Evolutionary conservation across 2,888 invertebrate genomes (phyloP).

Genomic region (Chloromyia formosa): DNA sequence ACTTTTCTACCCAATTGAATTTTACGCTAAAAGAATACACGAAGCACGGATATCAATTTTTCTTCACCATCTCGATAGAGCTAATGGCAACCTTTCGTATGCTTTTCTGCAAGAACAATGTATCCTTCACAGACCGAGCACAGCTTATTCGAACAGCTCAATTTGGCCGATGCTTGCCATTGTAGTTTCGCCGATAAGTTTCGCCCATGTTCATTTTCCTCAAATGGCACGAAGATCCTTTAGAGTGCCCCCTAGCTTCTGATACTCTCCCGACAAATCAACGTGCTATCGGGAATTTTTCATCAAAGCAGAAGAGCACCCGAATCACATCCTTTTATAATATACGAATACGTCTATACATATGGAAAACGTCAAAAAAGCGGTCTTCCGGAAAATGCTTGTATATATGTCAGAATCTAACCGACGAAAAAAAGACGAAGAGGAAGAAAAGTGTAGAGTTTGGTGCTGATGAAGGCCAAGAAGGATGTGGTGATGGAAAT

Average conservation of each 20-base stretch:
- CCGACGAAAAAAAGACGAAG: neutral
- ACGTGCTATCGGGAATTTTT: constrained; percentile 40
- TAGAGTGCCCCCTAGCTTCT: too few relatives aligned
- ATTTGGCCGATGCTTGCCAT: neutral
- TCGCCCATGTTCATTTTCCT: too few relatives aligned
- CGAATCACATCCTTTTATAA: too few relatives aligned
- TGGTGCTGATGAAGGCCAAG: neutral
- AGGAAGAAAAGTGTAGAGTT: neutral
- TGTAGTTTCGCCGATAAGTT: too few relatives aligned
- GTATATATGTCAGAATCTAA: constrained; percentile 34
- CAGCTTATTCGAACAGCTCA: constrained; percentile 22
- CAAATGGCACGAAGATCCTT: too few relatives aligned
- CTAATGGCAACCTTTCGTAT: too few relatives aligned
- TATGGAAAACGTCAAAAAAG: constrained; percentile 27
- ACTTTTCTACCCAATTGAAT: constrained; percentile 29
- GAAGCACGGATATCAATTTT: constrained; percentile 14
- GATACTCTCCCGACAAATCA: constrained; percentile 10
- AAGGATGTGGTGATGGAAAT: neutral
- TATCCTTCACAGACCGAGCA: neutral
- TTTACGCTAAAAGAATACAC: neutral
- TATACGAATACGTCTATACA: too few relatives aligned
- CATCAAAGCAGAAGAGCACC: constrained; percentile 24
- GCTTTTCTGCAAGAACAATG: too few relatives aligned
- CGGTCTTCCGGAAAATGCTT: constrained; percentile 21
- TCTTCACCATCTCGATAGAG: neutral